These are phyloP conservation scores for Podocnemis expansa DNA, from an alignment of 2,113 vertebrate genomes.

Conservation along the genomic window DNA sequence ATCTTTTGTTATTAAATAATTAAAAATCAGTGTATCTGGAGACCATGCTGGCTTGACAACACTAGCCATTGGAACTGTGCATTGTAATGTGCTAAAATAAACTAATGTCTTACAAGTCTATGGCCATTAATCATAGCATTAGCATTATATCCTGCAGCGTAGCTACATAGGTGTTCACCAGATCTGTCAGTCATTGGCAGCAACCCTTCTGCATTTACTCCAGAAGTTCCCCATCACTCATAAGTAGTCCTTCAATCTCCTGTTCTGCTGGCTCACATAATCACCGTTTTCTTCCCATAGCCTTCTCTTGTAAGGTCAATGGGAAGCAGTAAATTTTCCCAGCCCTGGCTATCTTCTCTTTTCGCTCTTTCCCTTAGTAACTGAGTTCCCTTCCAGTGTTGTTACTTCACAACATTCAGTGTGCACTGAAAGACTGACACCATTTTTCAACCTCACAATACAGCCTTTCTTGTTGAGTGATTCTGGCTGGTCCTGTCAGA, in stretches of 20 bases:
- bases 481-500: not conserved
- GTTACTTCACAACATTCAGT: not conserved
- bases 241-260: not conserved
- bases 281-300: not conserved
- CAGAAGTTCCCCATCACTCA: not conserved
- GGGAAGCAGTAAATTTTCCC: not conserved
- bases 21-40: not conserved
- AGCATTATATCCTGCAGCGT: not conserved
- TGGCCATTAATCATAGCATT: not conserved
- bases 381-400: not conserved
- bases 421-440: not conserved
- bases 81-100: not conserved
- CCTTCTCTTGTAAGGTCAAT: not conserved
- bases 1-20: not conserved
- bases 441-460: not conserved
- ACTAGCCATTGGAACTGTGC: not conserved
- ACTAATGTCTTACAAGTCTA: not conserved
- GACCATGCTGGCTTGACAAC: not conserved
- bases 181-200: not conserved
- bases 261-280: not conserved
- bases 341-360: not conserved
- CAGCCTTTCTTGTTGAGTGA: not conserved
- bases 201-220: not conserved
- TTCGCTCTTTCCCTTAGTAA: not conserved
- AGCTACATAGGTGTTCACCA: not conserved